Evolutionary conservation across 2,113 vertebrate species (phyloP).

Genomic region (Caloenas nicobarica): DNA sequence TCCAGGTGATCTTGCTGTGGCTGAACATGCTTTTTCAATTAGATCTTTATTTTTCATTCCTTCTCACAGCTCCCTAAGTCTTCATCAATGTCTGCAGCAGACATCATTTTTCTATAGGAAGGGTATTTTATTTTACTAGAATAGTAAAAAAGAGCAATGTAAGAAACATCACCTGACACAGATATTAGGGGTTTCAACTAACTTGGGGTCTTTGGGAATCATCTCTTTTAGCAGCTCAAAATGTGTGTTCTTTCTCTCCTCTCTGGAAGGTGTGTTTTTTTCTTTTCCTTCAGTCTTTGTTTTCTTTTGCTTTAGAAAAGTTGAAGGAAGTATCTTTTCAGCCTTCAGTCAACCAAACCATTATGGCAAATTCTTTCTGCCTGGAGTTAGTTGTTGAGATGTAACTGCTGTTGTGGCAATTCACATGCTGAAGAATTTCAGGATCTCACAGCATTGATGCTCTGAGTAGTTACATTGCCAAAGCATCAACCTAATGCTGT

Average conservation of each 20-base stretch:
- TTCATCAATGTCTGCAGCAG: not conserved
- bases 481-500: not conserved
- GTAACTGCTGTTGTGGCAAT: not conserved
- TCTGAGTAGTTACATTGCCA: not conserved
- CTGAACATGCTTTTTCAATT: not conserved
- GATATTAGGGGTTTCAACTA: not conserved
- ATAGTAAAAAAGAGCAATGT: not conserved
- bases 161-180: not conserved
- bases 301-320: not conserved
- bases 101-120: not conserved
- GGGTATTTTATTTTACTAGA: not conserved
- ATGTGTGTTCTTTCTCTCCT: not conserved
- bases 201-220: not conserved
- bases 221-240: not conserved
- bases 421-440: not conserved
- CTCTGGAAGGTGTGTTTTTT: not conserved
- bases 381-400: not conserved
- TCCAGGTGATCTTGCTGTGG: not conserved
- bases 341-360: not conserved
- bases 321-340: not conserved
- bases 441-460: not conserved
- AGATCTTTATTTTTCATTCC: not conserved
- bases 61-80: not conserved
- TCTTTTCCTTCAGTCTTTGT: not conserved
- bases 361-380: not conserved